Conservation (phyloP, 2,888 invertebrate genomes). For the Lycocerus yunnanus region DNA sequence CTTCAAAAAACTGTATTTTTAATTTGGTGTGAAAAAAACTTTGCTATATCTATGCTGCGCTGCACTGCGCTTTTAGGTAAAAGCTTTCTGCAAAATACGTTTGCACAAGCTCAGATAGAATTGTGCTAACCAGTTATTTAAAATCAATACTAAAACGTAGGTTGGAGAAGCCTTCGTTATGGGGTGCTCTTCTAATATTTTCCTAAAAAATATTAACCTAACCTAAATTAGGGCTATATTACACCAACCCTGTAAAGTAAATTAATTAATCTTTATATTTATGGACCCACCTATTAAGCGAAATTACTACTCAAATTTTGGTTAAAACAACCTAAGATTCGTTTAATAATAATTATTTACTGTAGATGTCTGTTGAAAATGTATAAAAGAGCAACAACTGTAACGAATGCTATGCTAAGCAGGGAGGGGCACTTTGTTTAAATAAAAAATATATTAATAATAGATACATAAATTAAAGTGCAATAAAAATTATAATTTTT, state of each 20-base stretch:
- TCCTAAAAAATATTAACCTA: background rate
- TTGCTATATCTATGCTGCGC: background rate
- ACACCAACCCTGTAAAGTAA: background rate
- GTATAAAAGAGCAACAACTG: background rate
- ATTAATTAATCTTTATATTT: background rate
- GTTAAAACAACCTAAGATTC: background rate
- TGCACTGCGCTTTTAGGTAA: background rate
- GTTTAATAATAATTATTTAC: background rate
- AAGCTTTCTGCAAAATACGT: background rate
- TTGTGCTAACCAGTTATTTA: conserved; percentile 16
- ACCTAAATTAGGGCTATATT: background rate
- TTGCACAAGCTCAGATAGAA: background rate
- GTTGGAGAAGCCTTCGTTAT: background rate
- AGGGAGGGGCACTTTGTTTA: background rate
- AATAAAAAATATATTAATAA: background rate
- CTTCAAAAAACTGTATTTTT: background rate
- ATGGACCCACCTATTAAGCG: background rate
- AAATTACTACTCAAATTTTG: background rate
- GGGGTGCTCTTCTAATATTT: background rate
- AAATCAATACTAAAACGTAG: conserved; percentile 14
- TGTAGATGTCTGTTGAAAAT: background rate
- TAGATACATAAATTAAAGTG: background rate
- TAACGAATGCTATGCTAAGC: background rate
- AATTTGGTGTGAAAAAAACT: background rate
- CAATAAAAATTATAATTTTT: background rate